Percentiles rank a stretch among this genome's conserved stretches.
Conservation (phyloP, 2,888 invertebrate genomes). For the Mamestra brassicae region DNA sequence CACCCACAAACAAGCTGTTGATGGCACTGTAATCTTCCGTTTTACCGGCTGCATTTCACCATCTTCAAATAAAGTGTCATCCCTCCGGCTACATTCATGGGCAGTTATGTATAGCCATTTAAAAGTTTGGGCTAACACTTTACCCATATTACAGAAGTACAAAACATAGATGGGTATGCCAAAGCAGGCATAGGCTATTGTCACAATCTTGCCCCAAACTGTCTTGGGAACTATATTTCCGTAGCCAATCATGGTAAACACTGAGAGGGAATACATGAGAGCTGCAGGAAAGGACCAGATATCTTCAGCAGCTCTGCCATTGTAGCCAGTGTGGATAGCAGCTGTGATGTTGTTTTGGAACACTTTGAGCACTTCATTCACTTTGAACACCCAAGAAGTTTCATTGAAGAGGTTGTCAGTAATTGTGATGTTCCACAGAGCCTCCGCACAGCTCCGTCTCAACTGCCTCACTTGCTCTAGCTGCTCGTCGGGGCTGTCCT, state of each 20-base stretch:
- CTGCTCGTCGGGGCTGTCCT: constrained; percentile 89
- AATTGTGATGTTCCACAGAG: constrained; percentile 93
- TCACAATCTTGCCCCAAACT: constrained; percentile 95
- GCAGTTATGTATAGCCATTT: constrained; percentile 95
- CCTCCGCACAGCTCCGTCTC: constrained; percentile 91
- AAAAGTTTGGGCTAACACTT: constrained; percentile 95
- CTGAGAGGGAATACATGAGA: constrained; percentile 96
- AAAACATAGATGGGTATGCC: constrained; percentile 97
- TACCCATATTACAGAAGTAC: constrained; percentile 97
- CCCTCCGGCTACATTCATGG: constrained; percentile 93
- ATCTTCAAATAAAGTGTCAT: constrained; percentile 86
- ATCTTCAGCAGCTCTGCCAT: constrained; percentile 92
- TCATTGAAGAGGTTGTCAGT: constrained; percentile 93
- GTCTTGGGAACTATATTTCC: constrained; percentile 96
- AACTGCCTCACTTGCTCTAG: constrained; percentile 87
- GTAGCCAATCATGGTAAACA: constrained; percentile 98
- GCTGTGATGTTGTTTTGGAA: constrained; percentile 93
- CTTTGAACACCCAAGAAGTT: constrained; percentile 91
- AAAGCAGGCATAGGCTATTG: constrained; percentile 96
- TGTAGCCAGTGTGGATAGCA: constrained; percentile 93
- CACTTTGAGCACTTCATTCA: constrained; percentile 91
- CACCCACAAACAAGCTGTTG: constrained; percentile 97
- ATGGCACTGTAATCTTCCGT: constrained; percentile 95
- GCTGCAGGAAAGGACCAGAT: constrained; percentile 97
- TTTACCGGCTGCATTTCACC: constrained; percentile 89